phyloP scores from a whole-genome alignment of 2,113 vertebrate genomes.

The Coryphaenoides rupestris region DNA sequence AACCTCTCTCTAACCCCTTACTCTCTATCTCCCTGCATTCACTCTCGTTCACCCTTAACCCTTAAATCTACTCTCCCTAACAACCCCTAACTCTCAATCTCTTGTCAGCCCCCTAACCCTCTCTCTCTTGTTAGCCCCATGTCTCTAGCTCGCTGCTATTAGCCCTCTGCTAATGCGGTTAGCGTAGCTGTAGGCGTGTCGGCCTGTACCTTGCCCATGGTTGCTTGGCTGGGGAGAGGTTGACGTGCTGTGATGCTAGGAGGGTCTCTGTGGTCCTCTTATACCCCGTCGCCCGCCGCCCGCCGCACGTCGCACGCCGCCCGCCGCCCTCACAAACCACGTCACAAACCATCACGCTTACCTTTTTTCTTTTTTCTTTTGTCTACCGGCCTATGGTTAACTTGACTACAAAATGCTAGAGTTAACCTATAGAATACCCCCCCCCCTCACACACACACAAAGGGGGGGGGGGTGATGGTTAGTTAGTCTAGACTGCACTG shows the following conservation, averaged over 20 bases:
- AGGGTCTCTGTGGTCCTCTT: slow-evolving; percentile 51
- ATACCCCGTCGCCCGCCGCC: slow-evolving; percentile 54
- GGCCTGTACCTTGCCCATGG: slow-evolving; percentile 73
- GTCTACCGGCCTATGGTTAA: slow-evolving; percentile 41
- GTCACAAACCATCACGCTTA: slow-evolving; percentile 60
- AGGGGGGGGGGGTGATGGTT: too few relatives aligned
- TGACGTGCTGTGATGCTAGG: slow-evolving; percentile 25
- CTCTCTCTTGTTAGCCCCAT: too few relatives aligned
- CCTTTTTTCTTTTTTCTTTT: slow-evolving; percentile 66
- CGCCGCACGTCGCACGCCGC: slow-evolving; percentile 53
- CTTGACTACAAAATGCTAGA: slow-evolving; percentile 63
- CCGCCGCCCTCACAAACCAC: too few relatives aligned
- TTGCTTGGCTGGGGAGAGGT: slow-evolving; percentile 51
- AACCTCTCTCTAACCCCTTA: too few relatives aligned
- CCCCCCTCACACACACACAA: background rate
- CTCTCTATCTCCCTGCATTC: too few relatives aligned
- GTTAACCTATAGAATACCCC: slow-evolving; percentile 72
- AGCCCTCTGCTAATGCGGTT: slow-evolving; percentile 1
- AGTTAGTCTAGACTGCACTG: too few relatives aligned
- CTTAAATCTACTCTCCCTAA: too few relatives aligned
- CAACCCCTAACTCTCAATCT: too few relatives aligned
- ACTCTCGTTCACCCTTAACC: too few relatives aligned
- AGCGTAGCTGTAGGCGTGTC: background rate
- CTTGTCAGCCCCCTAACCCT: too few relatives aligned
- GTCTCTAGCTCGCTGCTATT: too few relatives aligned